Evolutionary conservation across 2,797 vertebrate genomes (phyloP), one percentile per base, ranked within the genome.

Genomic region (Mormyrops attenuatus): DNA sequence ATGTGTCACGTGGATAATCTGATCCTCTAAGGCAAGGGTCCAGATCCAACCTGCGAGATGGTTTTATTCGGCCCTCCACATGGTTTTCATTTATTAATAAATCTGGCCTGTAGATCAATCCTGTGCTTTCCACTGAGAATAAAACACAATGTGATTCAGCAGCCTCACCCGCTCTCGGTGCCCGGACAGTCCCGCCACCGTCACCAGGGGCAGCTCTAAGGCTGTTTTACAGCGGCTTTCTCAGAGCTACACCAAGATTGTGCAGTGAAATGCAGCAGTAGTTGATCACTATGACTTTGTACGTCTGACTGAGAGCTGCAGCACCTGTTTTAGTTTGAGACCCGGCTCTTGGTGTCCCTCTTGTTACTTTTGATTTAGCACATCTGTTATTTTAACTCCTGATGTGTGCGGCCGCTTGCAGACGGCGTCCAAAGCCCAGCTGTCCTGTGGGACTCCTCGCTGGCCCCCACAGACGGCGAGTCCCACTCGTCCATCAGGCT

Each of bases 371-470:
- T 88, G 38, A 17, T 53, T 20, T 15, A 6, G 86, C 9, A 6
- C 34, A 3, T 69, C 22, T 22, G 26, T 15, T 6, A 66, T 66
- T 57, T 90, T 30, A 17, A 38, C 50, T 66, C n/a, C 3, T 30
- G 60, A 47, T 20, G 30, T 9, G 9, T 52, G 5, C 13, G 30
- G 13, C 8, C 0, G 60, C 3, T 91, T 91, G 44, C 84, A 99
- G 98, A 95, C 44, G 95, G 95, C 87, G 96, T 93, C 89, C 95
- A 97, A 0, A 95, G 95, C 90, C 97, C 97, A 53, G 94, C 98
- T 90, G 94, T 97, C 92, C 95, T 96, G 89, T 99, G 97, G 98
- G 98, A 99, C 92, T 92, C 96, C 1, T 96, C 96, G 9, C 93
- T 98, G 47, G 95, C 95, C 92, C 93, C 95, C 89, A 93, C 96